phyloP scores from a whole-genome alignment of 2,888 invertebrate species.

The Trilocha varians region DNA sequence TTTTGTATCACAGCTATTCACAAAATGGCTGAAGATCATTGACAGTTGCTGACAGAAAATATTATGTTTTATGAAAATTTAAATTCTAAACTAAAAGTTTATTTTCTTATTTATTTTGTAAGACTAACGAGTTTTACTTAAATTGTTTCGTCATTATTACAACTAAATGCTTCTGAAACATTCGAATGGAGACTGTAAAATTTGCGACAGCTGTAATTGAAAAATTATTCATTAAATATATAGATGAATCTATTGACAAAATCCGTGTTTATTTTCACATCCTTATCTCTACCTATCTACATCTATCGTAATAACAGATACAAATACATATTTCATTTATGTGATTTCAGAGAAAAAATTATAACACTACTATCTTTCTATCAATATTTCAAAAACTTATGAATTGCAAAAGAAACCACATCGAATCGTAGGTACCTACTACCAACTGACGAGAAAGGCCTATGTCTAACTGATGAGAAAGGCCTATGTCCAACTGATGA shows the following conservation, averaged over 20 bases:
- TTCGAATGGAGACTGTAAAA: slow-evolving; percentile 50
- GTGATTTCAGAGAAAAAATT: no score
- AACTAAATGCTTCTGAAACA: slow-evolving; percentile 41
- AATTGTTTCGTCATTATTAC: slow-evolving; percentile 46
- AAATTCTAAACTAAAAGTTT: not conserved
- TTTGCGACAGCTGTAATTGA: slow-evolving; percentile 65
- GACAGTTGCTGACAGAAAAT: not conserved
- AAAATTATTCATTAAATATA: slow-evolving; percentile 72
- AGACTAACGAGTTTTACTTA: not conserved
- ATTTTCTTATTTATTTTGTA: slow-evolving; percentile 12
- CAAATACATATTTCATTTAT: no score
- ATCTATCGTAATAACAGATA: no score
- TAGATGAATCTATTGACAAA: slow-evolving; percentile 73
- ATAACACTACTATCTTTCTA: no score
- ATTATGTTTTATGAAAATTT: not conserved
- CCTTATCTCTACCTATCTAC: no score
- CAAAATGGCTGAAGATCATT: not conserved
- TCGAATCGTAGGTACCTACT: no score
- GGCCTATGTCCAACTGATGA: no score
- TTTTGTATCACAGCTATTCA: not conserved
- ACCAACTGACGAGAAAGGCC: no score
- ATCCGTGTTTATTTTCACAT: slow-evolving; percentile 42
- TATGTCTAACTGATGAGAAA: no score
- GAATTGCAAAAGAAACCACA: no score
- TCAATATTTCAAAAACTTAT: no score